phyloP scores from a whole-genome alignment of 2,888 invertebrate species.

The Cantharis rufa region DNA sequence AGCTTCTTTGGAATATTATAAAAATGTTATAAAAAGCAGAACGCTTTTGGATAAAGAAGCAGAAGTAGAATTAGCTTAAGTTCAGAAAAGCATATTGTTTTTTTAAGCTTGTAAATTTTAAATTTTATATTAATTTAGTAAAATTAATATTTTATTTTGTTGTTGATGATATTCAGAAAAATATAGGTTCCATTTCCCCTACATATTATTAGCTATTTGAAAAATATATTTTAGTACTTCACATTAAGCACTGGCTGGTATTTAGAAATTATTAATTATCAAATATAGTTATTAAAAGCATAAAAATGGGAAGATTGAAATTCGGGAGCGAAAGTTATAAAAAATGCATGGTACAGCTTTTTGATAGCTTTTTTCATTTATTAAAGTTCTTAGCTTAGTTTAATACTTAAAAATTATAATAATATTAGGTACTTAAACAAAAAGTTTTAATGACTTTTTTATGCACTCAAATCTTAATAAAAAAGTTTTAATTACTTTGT shows the following conservation, averaged over 20 bases:
- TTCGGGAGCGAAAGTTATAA: not conserved
- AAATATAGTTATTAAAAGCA: not conserved
- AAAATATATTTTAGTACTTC: too few species aligned
- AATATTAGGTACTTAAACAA: not conserved
- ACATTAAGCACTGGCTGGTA: too few species aligned
- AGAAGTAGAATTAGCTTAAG: not conserved
- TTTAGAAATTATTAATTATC: not conserved
- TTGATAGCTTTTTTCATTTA: not conserved
- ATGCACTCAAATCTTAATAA: not conserved
- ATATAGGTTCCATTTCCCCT: too few species aligned
- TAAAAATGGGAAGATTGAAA: not conserved
- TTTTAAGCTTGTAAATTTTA: not conserved
- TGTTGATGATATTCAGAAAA: too few species aligned
- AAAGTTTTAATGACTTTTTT: not conserved
- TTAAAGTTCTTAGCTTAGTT: not conserved
- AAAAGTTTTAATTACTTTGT: not conserved
- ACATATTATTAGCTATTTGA: too few species aligned
- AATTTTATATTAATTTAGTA: not conserved
- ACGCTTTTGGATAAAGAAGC: not conserved
- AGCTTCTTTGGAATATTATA: conserved; percentile 63
- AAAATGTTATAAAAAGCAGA: conserved; percentile 58
- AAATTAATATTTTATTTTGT: too few species aligned
- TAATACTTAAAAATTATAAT: not conserved
- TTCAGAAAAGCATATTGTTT: not conserved
- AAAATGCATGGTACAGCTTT: not conserved